phyloP scores from a whole-genome alignment of 2,888 invertebrate genomes.

The Gisinianus flammeolus region DNA sequence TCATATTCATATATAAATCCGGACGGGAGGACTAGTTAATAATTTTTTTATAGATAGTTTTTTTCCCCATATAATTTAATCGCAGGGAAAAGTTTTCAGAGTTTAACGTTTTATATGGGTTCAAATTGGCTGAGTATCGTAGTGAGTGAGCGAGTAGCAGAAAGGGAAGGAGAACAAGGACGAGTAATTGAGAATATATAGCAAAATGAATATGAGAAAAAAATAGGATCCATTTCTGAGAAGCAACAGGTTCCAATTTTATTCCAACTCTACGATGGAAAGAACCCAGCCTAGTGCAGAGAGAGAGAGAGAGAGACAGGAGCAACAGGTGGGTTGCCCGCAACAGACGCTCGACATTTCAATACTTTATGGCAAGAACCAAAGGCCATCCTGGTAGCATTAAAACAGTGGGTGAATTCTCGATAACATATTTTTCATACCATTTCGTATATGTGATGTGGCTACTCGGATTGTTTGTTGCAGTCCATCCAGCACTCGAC shows the following conservation, averaged over 20 bases:
- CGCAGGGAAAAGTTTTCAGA: neutral
- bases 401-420: slow-evolving; percentile 36
- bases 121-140: neutral
- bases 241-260: slow-evolving; percentile 9
- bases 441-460: neutral
- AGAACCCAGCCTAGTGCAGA: neutral
- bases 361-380: slow-evolving; percentile 34
- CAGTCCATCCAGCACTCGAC: neutral
- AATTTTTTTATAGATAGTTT: too few relatives aligned
- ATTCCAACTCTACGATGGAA: neutral
- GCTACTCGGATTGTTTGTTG: neutral
- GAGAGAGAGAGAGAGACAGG: slow-evolving; percentile 3
- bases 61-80: neutral
- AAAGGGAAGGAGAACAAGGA: neutral
- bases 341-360: slow-evolving; percentile 31
- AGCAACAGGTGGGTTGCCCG: slow-evolving; percentile 40
- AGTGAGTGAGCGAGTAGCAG: neutral
- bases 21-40: neutral
- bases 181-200: too few relatives aligned
- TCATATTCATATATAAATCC: neutral
- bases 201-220: too few relatives aligned
- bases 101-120: too few relatives aligned
- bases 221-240: neutral
- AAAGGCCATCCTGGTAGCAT: slow-evolving; percentile 38
- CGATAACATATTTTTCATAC: slow-evolving; percentile 15